Base-by-base conservation (phyloP, 37 sponge, comb jelly and placozoan genomes). In the Cliona cf. orientalis region DNA sequence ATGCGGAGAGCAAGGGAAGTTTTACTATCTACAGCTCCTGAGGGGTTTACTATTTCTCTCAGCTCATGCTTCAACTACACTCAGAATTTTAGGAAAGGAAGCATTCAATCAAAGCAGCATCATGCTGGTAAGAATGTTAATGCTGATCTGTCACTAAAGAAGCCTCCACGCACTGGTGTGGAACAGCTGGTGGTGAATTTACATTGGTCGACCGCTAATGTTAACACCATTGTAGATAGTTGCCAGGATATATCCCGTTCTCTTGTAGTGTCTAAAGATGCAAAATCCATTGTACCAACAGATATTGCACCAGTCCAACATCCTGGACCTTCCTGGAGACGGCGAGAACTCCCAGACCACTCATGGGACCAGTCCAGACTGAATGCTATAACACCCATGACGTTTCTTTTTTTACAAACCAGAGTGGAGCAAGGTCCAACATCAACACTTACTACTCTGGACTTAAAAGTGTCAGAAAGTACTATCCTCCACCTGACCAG, bases 31-130 rank as follows among this genome's bases (percentile, higher is more conserved):
- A 59, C 34, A 38, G 76, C 61, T 36, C 76, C 76, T 57, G 28
- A 37, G 34, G 40, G 40, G 25, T 75, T 75, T 35, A 75, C 12
- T 7, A 56, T 75, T n/a, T n/a, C n/a, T n/a, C n/a, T 58, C 9
- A 75, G 76, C 58, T 58, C 76, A 1, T 75, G 59, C 25, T 75
- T 59, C 61, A 75, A 75, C n/a, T 75, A 58, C 40, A 75, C 76
- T 1, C 60, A 75, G 1, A 58, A 58, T 35, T 59, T 4, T 29
- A 12, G 74, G 55, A 3, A 74, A 33, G 46, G 56, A 49, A 56
- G 74, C 32, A 0, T 0, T 38, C 60, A 75, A 40, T 59, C 60
- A 59, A 75, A 75, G 60, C 76, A 35, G 34, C 60, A 75, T 34
- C 76, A 75, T 58, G 29, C 66, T 65, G 35, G 35, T 17, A 74